Evolutionary conservation across 1,140 invertebrate species (phyloP).

Genomic region (Heliconius hermathena): DNA sequence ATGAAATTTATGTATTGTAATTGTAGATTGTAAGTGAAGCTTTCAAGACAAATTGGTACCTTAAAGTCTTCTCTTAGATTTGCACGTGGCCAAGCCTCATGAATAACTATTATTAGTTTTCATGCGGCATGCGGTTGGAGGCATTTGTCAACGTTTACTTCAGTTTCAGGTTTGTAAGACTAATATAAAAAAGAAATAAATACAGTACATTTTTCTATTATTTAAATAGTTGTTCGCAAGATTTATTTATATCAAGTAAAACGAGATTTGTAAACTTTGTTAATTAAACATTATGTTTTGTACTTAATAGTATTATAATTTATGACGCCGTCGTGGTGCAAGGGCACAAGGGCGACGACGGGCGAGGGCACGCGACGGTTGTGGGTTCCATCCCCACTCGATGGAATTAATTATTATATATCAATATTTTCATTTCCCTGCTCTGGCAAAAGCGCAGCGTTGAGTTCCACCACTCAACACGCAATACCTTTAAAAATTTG

Average conservation of each 20-base stretch:
- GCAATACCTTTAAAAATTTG: too few species aligned
- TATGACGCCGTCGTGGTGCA: too few species aligned
- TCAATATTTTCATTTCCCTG: too few species aligned
- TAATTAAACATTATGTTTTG: too few species aligned
- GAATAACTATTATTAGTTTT: constrained; percentile 31
- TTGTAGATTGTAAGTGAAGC: neutral
- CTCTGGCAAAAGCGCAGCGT: too few species aligned
- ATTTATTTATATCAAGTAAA: neutral
- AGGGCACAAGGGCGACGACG: too few species aligned
- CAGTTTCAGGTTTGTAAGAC: constrained; percentile 3
- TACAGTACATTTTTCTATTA: neutral
- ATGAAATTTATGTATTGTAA: constrained; percentile 1
- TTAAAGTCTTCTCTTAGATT: neutral
- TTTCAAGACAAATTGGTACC: neutral
- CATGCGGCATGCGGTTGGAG: constrained; percentile 1
- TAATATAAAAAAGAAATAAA: constrained; percentile 7
- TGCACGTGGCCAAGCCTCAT: constrained; percentile 28
- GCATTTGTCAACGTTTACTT: constrained; percentile 20
- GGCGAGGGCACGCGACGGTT: too few species aligned
- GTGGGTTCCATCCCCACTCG: too few species aligned
- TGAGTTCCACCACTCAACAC: too few species aligned
- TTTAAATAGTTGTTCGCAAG: neutral
- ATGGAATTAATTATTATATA: too few species aligned
- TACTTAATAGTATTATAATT: too few species aligned
- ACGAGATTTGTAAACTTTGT: too few species aligned